phyloP scores from a whole-genome alignment of 1,140 invertebrate genomes.

The Heterodera carotae region DNA sequence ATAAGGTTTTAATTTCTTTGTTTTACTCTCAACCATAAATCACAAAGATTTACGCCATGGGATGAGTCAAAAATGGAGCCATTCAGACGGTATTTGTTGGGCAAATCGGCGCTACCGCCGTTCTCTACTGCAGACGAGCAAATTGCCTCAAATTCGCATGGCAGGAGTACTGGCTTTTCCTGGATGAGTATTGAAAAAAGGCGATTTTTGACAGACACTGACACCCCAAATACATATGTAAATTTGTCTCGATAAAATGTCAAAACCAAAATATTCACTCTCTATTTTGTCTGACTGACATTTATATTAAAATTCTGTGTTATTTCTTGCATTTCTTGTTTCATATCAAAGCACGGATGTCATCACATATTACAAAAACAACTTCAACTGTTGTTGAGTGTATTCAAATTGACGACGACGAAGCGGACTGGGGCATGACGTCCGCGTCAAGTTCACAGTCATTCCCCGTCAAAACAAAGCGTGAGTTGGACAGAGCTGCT shows the following conservation, averaged over 20 bases:
- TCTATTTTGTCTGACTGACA: background rate
- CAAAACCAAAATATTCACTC: background rate
- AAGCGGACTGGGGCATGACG: background rate
- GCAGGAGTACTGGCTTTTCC: background rate
- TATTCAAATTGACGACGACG: background rate
- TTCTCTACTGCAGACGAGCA: background rate
- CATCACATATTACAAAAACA: background rate
- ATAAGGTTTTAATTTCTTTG: constrained; percentile 20
- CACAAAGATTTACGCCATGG: constrained; percentile 30
- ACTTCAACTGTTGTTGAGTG: background rate
- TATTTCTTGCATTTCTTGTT: background rate
- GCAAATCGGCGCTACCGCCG: background rate
- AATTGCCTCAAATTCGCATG: background rate
- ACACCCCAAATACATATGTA: too few species aligned
- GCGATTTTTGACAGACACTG: background rate
- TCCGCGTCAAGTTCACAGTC: background rate
- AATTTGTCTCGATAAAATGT: too few species aligned
- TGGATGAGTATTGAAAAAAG: constrained; percentile 6
- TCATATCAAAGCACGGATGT: background rate
- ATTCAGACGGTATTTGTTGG: constrained; percentile 31
- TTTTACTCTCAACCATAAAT: constrained; percentile 1
- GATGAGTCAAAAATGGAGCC: constrained; percentile 30
- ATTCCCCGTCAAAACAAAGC: background rate
- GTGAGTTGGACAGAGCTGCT: background rate
- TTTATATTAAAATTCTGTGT: background rate